Conservation (phyloP, 2,113 vertebrate species). For the Ptilonorhynchus violaceus region DNA sequence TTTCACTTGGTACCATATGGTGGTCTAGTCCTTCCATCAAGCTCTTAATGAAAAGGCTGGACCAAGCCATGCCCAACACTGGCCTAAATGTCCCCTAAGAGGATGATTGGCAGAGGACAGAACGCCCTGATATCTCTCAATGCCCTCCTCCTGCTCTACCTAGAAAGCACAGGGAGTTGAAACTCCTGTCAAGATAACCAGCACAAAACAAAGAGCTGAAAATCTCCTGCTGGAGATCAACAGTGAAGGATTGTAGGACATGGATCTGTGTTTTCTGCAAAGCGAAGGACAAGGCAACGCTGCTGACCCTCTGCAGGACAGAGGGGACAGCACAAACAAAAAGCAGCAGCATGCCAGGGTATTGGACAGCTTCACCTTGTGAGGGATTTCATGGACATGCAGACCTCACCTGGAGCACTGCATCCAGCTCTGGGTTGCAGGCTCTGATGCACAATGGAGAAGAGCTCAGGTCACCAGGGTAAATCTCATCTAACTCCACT, state of each 20-base stretch:
- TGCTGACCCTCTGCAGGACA: not conserved
- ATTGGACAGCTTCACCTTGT: not conserved
- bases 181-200: not conserved
- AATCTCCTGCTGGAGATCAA: not conserved
- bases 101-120: not conserved
- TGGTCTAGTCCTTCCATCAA: not conserved
- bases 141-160: not conserved
- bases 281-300: not conserved
- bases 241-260: not conserved
- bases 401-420: not conserved
- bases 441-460: fast-evolving
- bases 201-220: not conserved
- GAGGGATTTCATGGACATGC: not conserved
- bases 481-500: not conserved
- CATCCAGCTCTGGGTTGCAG: not conserved
- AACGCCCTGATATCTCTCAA: not conserved
- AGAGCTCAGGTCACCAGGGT: not conserved
- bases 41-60: not conserved
- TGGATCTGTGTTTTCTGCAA: not conserved
- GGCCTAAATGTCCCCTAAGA: not conserved
- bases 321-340: not conserved
- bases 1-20: not conserved
- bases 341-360: not conserved
- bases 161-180: not conserved
- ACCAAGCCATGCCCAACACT: not conserved